Evolutionary conservation across 2,797 vertebrate genomes (phyloP), one percentile per base, ranked within the genome.

Genomic region (Alexandromys oeconomus): DNA sequence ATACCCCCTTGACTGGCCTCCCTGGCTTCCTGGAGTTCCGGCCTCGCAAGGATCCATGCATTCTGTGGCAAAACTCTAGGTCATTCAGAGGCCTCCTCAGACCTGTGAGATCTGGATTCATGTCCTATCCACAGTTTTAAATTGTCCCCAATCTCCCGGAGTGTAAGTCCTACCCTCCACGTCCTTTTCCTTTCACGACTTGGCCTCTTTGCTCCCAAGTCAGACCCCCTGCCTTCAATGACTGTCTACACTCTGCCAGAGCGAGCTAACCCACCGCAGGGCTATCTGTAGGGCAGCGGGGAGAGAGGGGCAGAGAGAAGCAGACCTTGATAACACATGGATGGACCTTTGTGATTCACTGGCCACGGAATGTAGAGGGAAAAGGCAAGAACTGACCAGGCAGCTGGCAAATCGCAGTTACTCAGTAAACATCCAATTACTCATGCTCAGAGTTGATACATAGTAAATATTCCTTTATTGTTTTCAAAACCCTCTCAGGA

Each of bases 401-500:
- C 77, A 19, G n/a, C 57, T 57, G 43, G 19, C 19, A n/a, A 51
- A 5, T 3, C 8, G 11, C 14, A 57, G 21, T 27, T 51, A 19
- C 61, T 79, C 61, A 91, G 61, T 78, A 74, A 91, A 84, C 23
- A 91, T 4, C 19, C 59, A 54, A 0, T 78, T 77, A 73, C 43
- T 34, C 43, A 71, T 7, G 15, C 14, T 57, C 54, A 63, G 43
- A 63, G 63, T 76, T 54, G 74, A 85, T 21, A 31, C 14, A 31
- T 65, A 61, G 63, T 67, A 78, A 40, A 90, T 85, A 71, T 34
- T 17, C 74, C 40, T 43, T 82, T 81, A 92, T 59, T 88, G 43
- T 89, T 91, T 85, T 89, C 93, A 82, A 87, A 89, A 90, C 59
- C 65, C 67, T 57, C 29, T 34, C 34, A 77, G 59, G 73, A 86